These are phyloP conservation scores for Napeogenes inachia DNA, from an alignment of 2,888 invertebrate genomes.

Conservation along the genomic window DNA sequence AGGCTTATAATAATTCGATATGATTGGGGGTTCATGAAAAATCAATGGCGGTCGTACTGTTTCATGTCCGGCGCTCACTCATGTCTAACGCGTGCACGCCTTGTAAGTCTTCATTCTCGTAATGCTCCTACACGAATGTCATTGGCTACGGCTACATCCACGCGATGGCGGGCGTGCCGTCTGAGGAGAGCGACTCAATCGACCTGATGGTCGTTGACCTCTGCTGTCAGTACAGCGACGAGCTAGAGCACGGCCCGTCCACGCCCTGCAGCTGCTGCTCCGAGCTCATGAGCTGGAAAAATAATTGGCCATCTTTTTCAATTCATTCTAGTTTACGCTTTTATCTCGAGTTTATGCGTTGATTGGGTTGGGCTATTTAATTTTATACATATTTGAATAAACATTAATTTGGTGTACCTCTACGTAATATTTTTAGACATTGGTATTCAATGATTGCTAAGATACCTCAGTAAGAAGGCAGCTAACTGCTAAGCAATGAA, in stretches of 20 bases:
- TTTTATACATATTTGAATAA: no score
- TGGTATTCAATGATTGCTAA: no score
- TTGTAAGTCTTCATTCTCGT: constrained; percentile 32
- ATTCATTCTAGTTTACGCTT: background rate
- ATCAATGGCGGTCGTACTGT: constrained; percentile 13
- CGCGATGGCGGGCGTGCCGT: constrained; percentile 63
- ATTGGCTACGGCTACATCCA: constrained; percentile 58
- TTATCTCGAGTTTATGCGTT: no score
- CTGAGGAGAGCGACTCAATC: constrained; percentile 64
- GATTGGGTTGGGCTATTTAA: no score
- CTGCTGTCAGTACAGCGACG: constrained; percentile 73
- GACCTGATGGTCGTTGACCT: constrained; percentile 53
- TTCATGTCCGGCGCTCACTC: background rate
- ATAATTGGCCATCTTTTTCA: constrained; percentile 22
- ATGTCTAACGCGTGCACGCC: background rate
- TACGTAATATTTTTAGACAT: no score
- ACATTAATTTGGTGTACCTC: no score
- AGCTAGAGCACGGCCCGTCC: constrained; percentile 69
- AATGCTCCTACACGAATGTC: constrained; percentile 13
- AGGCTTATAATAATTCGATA: constrained; percentile 26
- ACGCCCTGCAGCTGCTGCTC: constrained; percentile 66
- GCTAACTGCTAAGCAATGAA: no score
- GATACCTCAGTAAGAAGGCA: no score
- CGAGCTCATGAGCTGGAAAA: constrained; percentile 56
- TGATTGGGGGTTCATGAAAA: constrained; percentile 20